Evolutionary conservation across 2,113 vertebrate genomes (phyloP).

Genomic region (Craseonycteris thonglongyai): DNA sequence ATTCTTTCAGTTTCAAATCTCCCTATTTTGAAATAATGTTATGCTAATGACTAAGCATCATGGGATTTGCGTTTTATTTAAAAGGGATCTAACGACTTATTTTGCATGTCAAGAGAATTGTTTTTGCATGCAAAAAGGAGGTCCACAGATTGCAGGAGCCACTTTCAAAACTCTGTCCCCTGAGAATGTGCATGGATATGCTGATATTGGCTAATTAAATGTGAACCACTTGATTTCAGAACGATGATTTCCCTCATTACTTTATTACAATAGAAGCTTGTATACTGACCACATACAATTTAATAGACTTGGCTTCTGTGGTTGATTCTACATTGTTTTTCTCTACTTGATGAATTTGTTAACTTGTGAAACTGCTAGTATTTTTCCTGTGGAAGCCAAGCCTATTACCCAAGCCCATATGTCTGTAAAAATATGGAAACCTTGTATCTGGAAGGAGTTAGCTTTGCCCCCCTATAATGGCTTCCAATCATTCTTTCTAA

Average conservation of each 20-base stretch:
- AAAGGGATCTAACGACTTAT: slow-evolving; percentile 35
- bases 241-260: slow-evolving; percentile 3
- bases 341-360: slow-evolving; percentile 7
- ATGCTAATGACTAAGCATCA: neutral
- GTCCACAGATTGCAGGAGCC: neutral
- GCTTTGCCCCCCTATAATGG: slow-evolving; percentile 17
- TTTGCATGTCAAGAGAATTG: slow-evolving; percentile 40
- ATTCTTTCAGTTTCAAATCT: neutral
- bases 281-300: neutral
- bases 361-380: neutral
- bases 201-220: slow-evolving; percentile 45
- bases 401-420: neutral
- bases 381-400: slow-evolving; percentile 13
- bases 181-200: slow-evolving; percentile 1
- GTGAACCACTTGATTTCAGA: neutral
- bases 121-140: slow-evolving; percentile 25
- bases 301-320: neutral
- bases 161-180: slow-evolving; percentile 22
- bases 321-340: neutral
- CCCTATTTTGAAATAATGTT: neutral
- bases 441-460: slow-evolving; percentile 27
- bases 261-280: neutral
- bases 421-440: neutral
- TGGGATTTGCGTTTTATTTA: slow-evolving; percentile 47
- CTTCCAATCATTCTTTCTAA: slow-evolving; percentile 41